Base-by-base conservation (phyloP, 1,140 invertebrate genomes). In the Theocolax elegans region DNA sequence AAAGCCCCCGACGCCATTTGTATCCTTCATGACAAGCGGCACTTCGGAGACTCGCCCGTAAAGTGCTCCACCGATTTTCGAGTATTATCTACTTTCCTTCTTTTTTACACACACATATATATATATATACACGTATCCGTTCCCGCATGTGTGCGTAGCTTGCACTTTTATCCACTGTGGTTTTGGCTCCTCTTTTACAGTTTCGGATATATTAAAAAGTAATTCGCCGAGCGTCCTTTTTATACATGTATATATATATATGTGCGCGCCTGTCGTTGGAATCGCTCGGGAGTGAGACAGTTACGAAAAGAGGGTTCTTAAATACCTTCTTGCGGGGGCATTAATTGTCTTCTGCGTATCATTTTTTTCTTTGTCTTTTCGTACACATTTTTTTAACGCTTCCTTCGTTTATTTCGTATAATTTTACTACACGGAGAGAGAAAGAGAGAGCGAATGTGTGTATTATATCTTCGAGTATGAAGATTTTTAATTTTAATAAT, bases 1-100 rank as follows among this genome's bases (percentile, higher is more conserved):
- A 64, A 64, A 51, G 3, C 35, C n/a, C 1, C 29, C 27, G 29
- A 60, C 38, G 58, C 56, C 48, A 62, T 69, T 62, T 69, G 56
- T 69, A 62, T 62, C 35, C 44, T 62, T 62, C 67, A 31, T 69
- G 66, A 68, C 54, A 60, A 60, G 66, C 46, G 56, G 66, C 67
- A 62, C 58, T 54, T 51, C 42, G 53, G 29, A 35, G 44, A 12
- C 25, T 67, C 25, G 15, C 38, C 15, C 40, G 53, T 48, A 48
- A 58, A 67, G 40, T 67, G 53, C 65, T 25, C 40, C 15, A 19
- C 3, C 40, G 51, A 67, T 67, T 67, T 49, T 58, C 65, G 40
- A 56, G 53, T 40, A 67, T 58, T 58, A 42, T 66, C 63, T 29
- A 29, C 27, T 46, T 27, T 58, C 53, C 1, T 58, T 42, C 53